Evolutionary conservation across 2,113 vertebrate genomes (phyloP).

Genomic region (Lepus americanus): DNA sequence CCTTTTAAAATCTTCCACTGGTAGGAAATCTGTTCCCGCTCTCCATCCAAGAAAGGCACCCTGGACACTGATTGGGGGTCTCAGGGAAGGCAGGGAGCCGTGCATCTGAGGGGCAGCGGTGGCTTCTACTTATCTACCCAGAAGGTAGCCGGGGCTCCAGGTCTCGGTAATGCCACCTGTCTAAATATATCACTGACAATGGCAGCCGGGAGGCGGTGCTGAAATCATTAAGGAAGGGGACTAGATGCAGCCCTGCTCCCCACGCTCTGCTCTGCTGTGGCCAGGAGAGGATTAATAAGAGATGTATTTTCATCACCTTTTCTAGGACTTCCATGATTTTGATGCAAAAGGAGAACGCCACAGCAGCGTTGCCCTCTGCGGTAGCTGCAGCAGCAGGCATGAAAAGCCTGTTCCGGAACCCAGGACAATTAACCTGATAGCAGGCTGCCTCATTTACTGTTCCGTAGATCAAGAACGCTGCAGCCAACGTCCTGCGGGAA

Average conservation of each 20-base stretch:
- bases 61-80: background rate
- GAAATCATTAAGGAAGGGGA: slow-evolving; percentile 33
- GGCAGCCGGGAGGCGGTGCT: fast-evolving
- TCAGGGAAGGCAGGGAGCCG: background rate
- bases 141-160: background rate
- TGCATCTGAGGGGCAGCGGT: background rate
- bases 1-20: background rate
- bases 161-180: background rate
- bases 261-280: fast-evolving
- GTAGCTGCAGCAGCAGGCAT: fast-evolving
- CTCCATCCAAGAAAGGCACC: background rate
- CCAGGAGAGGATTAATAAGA: background rate
- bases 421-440: background rate
- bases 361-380: background rate
- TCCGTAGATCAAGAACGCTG: slow-evolving; percentile 97
- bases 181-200: slow-evolving; percentile 21
- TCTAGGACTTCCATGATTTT: background rate
- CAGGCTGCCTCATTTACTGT: slow-evolving; percentile 35
- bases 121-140: background rate
- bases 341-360: background rate
- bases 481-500: slow-evolving; percentile 97
- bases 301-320: background rate
- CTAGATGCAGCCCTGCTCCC: background rate
- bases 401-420: background rate
- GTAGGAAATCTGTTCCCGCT: slow-evolving; percentile 27